Percentiles rank a stretch among this genome's conserved stretches.
These are phyloP conservation scores for Acanthococcus lagerstroemiae DNA, from an alignment of 2,888 invertebrate genomes.

Conservation along the genomic window DNA sequence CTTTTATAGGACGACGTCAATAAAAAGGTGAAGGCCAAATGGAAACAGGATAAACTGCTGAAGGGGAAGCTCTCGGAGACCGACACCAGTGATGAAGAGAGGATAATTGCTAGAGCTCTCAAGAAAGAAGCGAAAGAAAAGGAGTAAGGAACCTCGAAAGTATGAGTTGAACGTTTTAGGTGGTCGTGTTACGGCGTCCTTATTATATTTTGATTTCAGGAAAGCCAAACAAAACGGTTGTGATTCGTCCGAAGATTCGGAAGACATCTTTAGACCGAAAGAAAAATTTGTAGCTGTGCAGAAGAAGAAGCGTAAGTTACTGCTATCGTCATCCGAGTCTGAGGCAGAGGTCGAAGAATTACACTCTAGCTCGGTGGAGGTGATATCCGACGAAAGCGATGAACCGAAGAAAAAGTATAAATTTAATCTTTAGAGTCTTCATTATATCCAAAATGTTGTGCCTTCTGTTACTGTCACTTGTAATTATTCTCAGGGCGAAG, in stretches of 20 bases:
- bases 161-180: neutral
- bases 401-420: neutral
- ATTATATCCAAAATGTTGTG: neutral
- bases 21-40: slow-evolving; percentile 1
- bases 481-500: neutral
- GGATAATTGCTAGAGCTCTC: neutral
- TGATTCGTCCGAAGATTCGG: neutral
- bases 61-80: slow-evolving; percentile 19
- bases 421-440: neutral
- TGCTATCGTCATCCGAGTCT: neutral
- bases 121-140: neutral
- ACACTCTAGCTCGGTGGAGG: neutral
- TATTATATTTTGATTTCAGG: no score
- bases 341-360: neutral
- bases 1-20: neutral
- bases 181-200: neutral
- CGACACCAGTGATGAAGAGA: slow-evolving; percentile 25
- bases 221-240: slow-evolving; percentile 26
- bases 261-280: neutral
- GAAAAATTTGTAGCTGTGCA: neutral
- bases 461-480: neutral
- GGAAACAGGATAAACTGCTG: slow-evolving; percentile 13
- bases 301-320: neutral
- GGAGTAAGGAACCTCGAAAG: neutral
- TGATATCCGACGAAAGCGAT: neutral